These are phyloP conservation scores for Ictalurus punctatus DNA, from an alignment of 2,113 vertebrate genomes.

Conservation along the genomic window DNA sequence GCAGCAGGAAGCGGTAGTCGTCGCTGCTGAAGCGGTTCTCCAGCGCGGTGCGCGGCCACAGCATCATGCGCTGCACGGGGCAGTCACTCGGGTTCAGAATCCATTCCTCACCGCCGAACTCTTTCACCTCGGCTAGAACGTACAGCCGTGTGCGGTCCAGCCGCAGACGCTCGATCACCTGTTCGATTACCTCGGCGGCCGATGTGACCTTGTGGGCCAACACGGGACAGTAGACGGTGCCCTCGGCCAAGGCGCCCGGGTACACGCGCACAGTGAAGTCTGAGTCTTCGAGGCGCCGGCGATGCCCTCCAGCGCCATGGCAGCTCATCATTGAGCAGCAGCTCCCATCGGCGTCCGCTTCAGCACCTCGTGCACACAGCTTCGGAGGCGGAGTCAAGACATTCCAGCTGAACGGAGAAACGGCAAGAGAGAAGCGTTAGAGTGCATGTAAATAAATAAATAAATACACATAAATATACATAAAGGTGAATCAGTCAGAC, in stretches of 20 bases:
- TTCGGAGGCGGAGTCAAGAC: conserved; percentile 71
- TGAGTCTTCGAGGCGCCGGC: conserved; percentile 92
- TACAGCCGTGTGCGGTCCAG: conserved; percentile 91
- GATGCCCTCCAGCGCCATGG: conserved; percentile 92
- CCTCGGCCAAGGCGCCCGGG: conserved; percentile 87
- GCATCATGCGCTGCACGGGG: conserved; percentile 94
- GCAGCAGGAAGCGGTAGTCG: conserved; percentile 91
- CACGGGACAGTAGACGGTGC: conserved; percentile 92
- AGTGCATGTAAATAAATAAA: neutral
- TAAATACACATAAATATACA: neutral
- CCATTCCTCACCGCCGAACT: conserved; percentile 97
- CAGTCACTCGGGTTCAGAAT: conserved; percentile 95
- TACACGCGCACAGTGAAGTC: conserved; percentile 89
- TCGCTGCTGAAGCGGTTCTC: conserved; percentile 89
- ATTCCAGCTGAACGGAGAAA: conserved; percentile 69
- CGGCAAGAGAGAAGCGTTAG: neutral
- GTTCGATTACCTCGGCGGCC: conserved; percentile 90
- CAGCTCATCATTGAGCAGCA: conserved; percentile 89
- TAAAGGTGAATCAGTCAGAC: neutral
- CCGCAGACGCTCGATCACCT: conserved; percentile 82
- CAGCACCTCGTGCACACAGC: conserved; percentile 66
- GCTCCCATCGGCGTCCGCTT: conserved; percentile 82
- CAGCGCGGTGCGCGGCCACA: conserved; percentile 90
- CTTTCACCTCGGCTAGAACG: conserved; percentile 92
- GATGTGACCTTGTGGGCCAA: conserved; percentile 86